A percentile compares a stretch with the other conserved stretches of the same genome.
Conservation (phyloP, 2,888 invertebrate species). For the Ochropacha duplaris region DNA sequence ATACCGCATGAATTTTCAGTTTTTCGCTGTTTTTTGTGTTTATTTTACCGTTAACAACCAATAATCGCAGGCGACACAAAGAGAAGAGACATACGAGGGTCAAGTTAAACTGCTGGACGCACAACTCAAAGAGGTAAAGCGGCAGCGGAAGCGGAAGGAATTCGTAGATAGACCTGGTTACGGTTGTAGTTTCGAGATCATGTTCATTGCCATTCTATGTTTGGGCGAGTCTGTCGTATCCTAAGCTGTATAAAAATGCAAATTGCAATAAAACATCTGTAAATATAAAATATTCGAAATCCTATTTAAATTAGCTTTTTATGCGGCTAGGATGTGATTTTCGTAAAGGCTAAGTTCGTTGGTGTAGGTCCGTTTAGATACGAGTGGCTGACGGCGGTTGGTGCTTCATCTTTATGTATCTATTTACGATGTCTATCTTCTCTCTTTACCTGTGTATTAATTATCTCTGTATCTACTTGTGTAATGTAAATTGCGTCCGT, state of each 20-base stretch:
- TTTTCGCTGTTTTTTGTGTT: conserved; percentile 68
- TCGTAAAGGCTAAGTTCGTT: conserved; percentile 56
- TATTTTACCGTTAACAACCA: conserved; percentile 62
- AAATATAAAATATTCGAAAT: conserved; percentile 15
- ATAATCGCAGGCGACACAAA: conserved; percentile 93
- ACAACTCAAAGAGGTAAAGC: conserved; percentile 96
- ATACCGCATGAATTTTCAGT: conserved; percentile 68
- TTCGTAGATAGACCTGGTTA: conserved; percentile 70
- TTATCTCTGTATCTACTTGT: conserved; percentile 60
- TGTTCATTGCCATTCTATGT: conserved; percentile 68
- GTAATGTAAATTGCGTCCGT: conserved; percentile 49
- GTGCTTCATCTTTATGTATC: conserved; percentile 78
- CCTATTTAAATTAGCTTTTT: conserved; percentile 25
- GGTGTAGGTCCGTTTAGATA: conserved; percentile 67
- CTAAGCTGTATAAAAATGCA: conserved; percentile 25
- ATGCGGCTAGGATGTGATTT: conserved; percentile 29
- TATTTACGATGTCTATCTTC: conserved; percentile 57
- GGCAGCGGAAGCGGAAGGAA: conserved; percentile 41
- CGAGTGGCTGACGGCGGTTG: conserved; percentile 71
- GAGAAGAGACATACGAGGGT: conserved; percentile 96
- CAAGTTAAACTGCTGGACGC: conserved; percentile 95
- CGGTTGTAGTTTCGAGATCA: conserved; percentile 69
- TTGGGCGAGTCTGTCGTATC: conserved; percentile 44
- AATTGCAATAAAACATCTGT: conserved; percentile 26
- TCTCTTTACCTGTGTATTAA: conserved; percentile 65